Base-by-base conservation (phyloP, 2,888 invertebrate species). In the Acrobasis repandana region DNA sequence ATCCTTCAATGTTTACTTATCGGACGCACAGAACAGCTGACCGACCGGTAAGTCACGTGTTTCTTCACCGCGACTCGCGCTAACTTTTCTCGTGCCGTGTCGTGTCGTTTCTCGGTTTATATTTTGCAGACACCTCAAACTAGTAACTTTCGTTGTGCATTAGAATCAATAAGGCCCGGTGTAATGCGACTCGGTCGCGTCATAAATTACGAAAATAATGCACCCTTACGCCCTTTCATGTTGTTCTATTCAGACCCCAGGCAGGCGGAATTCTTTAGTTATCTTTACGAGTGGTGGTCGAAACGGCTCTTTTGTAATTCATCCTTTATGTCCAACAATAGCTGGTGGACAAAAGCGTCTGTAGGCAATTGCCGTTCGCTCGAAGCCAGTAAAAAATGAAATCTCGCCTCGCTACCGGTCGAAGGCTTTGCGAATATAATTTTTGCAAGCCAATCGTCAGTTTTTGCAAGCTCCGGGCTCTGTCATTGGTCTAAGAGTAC, bases 31-130 rank as follows among this genome's bases (percentile, higher is more conserved):
- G 86, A 88, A 90, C 92, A 92, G 92, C 92, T 92, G 92, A 90
- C 88, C 82, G 85, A 79, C 85, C 90, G 90, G 91, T 90, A 88
- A 91, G 91, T 90, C 91, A 90, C 91, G 90, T 90, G 90, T 76
- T 79, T 75, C 72, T 71, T 76, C 67, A 56, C 66, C 63, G 62
- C 61, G 60, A 64, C 58, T 75, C 73, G 74, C 73, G 73, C 70
- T 50, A 69, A 67, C 67, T 64, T 64, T 65, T 64, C 58, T 62
- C 67, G 64, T 72, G 67, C 71, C 75, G 73, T 65, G 68, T 62
- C 67, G 67, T 59, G 66, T 63, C 63, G 58, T 59, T 63, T 63
- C 62, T 63, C 65, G 63, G 70, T 72, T 76, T 68, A 71, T 79
- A 76, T 80, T 81, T 78, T 76, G 75, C 71, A 67, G 65, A 52